Evolutionary conservation across 2,113 vertebrate genomes (phyloP).

Genomic region (Psettodes erumei): DNA sequence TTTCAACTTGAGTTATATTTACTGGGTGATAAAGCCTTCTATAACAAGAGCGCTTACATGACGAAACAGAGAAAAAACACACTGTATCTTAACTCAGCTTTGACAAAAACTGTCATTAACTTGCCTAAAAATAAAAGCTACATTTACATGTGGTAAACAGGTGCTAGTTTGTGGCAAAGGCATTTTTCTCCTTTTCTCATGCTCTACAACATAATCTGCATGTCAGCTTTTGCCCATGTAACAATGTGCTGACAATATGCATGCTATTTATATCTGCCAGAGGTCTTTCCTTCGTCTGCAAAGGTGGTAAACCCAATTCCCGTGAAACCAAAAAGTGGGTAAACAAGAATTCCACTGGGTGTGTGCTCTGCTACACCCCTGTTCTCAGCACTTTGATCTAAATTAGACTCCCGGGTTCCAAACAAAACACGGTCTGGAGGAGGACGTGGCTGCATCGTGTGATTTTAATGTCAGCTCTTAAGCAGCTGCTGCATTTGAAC

Average conservation of each 20-base stretch:
- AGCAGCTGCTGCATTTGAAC: not conserved
- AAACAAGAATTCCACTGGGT: slow-evolving; percentile 33
- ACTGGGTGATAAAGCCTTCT: not conserved
- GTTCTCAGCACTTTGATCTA: slow-evolving; percentile 49
- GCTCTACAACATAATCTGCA: not conserved
- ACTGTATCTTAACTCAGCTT: not conserved
- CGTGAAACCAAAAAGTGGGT: slow-evolving; percentile 17
- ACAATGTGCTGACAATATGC: slow-evolving; percentile 10
- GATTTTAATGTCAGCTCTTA: slow-evolving; percentile 30
- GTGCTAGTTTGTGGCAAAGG: not conserved
- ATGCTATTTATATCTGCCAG: not conserved
- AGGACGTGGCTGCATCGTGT: slow-evolving; percentile 17
- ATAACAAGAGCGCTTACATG: not conserved
- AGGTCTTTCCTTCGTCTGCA: slow-evolving; percentile 6
- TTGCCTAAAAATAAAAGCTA: not conserved
- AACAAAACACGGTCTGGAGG: slow-evolving; percentile 28
- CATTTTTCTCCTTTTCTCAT: not conserved
- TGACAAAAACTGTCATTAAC: not conserved
- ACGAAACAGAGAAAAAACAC: not conserved
- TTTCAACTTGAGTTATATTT: not conserved
- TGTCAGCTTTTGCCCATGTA: slow-evolving; percentile 1
- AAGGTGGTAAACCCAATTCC: slow-evolving; percentile 12
- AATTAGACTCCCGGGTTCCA: slow-evolving; percentile 40
- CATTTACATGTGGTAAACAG: not conserved
- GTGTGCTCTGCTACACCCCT: slow-evolving; percentile 25